These are phyloP conservation scores for Thalassophryne amazonica DNA, from an alignment of 2,797 vertebrate species.

Conservation along the genomic window DNA sequence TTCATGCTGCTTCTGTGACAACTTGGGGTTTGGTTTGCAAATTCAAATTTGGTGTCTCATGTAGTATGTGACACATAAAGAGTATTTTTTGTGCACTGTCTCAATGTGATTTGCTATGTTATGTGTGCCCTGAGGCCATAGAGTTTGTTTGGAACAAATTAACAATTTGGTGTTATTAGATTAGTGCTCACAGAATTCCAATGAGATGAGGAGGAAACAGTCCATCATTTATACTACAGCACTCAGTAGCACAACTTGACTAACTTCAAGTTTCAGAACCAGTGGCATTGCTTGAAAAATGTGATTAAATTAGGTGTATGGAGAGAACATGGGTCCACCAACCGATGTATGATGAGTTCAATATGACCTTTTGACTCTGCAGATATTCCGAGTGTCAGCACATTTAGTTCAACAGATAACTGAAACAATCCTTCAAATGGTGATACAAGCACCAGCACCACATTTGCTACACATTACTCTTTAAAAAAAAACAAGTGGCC, in stretches of 20 bases:
- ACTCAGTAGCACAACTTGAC: not conserved
- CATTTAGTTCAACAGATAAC: too few species aligned
- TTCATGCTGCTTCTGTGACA: constrained; percentile 25
- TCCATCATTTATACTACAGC: not conserved
- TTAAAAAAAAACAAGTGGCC: too few species aligned
- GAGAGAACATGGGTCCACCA: not conserved
- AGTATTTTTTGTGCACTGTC: not conserved
- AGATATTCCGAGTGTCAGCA: too few species aligned
- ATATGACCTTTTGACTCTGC: not conserved
- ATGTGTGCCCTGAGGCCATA: not conserved
- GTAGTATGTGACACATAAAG: not conserved
- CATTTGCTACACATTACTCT: too few species aligned
- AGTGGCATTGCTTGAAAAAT: too few species aligned
- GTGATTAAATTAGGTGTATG: not conserved
- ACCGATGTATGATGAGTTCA: not conserved
- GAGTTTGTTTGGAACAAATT: not conserved
- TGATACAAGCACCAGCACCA: too few species aligned
- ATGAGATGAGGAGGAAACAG: constrained; percentile 17
- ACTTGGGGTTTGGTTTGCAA: constrained; percentile 1
- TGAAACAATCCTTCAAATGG: too few species aligned
- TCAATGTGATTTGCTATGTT: not conserved
- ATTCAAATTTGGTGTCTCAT: constrained; percentile 18
- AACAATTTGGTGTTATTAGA: constrained; percentile 1
- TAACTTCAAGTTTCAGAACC: too few species aligned
- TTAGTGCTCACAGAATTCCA: constrained; percentile 1